A percentile compares a stretch with the other conserved stretches of the same genome.
phyloP scores from a whole-genome alignment of 2,797 vertebrate species.

The Vultur gryphus region DNA sequence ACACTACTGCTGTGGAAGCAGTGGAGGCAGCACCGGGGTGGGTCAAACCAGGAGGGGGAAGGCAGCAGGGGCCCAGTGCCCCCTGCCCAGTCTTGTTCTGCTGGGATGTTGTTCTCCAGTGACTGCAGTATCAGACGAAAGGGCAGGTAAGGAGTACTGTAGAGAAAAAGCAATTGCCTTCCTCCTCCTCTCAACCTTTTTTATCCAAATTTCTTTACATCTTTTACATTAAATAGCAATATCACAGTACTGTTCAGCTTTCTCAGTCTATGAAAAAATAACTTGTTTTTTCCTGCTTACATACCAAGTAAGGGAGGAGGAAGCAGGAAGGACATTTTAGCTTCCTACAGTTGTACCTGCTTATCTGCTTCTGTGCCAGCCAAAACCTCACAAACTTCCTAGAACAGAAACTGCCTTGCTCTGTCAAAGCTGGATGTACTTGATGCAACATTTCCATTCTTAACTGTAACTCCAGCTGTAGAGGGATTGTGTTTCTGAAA shows the following conservation, averaged over 20 bases:
- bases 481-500: not conserved
- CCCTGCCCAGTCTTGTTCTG: not conserved
- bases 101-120: not conserved
- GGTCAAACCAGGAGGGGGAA: not conserved
- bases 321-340: not conserved
- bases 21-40: no score
- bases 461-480: not conserved
- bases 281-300: not conserved
- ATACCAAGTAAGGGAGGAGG: not conserved
- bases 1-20: accelerated
- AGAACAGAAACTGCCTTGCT: not conserved
- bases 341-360: not conserved
- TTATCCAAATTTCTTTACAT: not conserved
- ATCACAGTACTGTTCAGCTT: not conserved
- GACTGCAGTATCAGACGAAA: not conserved
- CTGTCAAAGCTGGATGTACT: not conserved
- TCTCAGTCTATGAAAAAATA: not conserved
- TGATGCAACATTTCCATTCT: not conserved
- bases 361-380: not conserved
- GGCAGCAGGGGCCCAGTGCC: not conserved
- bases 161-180: not conserved
- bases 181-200: not conserved
- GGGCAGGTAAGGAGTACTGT: not conserved
- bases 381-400: not conserved
- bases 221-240: not conserved